Evolutionary conservation across 2,888 invertebrate genomes (phyloP), one percentile per base, ranked within the genome.

Genomic region (Taenaris catops): DNA sequence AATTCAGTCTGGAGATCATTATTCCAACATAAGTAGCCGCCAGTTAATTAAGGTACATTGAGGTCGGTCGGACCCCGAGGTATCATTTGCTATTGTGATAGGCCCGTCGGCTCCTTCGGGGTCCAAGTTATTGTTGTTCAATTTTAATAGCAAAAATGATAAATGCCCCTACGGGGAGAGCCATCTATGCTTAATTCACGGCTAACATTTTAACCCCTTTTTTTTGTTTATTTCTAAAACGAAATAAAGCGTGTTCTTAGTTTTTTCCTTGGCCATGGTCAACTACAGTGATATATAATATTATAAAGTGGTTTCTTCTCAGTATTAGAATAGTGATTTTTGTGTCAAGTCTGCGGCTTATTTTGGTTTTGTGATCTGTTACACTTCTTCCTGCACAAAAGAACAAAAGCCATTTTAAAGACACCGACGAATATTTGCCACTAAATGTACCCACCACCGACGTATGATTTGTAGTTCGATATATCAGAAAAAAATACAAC

Each of bases 61-160:
- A 78, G 61, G 51, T 63, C 53, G 59, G 61, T 61, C 56, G 58
- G 59, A 70, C 80, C 81, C 76, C 59, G 55, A 76, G 76, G 79
- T 79, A 83, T 80, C 79, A 80, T 81, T 84, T 75, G 73, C 76
- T 80, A 74, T 86, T 84, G 83, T 83, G 71, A 76, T 69, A 69
- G 66, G 69, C 72, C 72, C 70, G 67, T 72, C 63, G 69, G 64
- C 68, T 83, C 76, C 80, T 84, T 74, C 68, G 75, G 76, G 81
- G 70, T 71, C 66, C 60, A 49, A 48, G 52, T 65, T 66, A 75
- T 79, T 83, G 75, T 80, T 75, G 70, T 63, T 70, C 60, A 52
- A 51, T 69, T 63, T 81, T 83, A 83, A 84, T 83, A 75, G 80
- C 80, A 66, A 76, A 84, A 81, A 84, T 84, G 84, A 86, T 83